Evolutionary conservation across 1,140 invertebrate genomes (phyloP).

Genomic region (Zophobas morio): DNA sequence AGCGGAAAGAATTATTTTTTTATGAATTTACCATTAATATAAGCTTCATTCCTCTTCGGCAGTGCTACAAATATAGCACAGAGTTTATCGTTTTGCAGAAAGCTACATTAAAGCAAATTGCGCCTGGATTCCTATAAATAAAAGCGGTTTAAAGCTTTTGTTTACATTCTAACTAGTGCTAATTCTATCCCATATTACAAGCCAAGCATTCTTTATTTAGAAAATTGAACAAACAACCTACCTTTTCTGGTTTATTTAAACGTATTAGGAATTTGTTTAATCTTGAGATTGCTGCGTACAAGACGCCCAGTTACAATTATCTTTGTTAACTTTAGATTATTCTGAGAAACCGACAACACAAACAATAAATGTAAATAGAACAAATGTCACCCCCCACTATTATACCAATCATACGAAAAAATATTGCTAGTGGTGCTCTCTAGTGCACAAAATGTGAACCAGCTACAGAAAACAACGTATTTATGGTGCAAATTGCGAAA

Average conservation of each 20-base stretch:
- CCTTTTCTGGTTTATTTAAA: slow-evolving; percentile 8
- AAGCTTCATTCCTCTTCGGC: slow-evolving; percentile 53
- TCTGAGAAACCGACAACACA: neutral
- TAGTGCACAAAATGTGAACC: too few species aligned
- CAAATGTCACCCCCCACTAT: slow-evolving; percentile 1
- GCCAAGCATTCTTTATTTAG: slow-evolving; percentile 30
- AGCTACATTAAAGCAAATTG: slow-evolving; percentile 43
- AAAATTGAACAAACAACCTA: slow-evolving; percentile 17
- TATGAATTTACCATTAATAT: slow-evolving; percentile 54
- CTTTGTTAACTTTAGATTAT: neutral
- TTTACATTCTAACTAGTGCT: slow-evolving; percentile 23
- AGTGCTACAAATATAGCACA: slow-evolving; percentile 47
- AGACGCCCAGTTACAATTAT: neutral
- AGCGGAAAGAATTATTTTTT: slow-evolving; percentile 19
- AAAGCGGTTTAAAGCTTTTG: slow-evolving; percentile 32
- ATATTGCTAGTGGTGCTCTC: neutral
- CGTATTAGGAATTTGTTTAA: neutral
- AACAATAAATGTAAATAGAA: neutral
- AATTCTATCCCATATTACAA: slow-evolving; percentile 26
- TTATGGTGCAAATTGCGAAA: too few species aligned
- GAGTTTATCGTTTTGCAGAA: slow-evolving; percentile 24
- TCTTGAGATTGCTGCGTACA: too few species aligned
- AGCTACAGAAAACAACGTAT: too few species aligned
- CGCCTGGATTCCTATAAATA: slow-evolving; percentile 30
- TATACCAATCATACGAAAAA: neutral